These are phyloP conservation scores for Porites divaricata DNA, from an alignment of 92 coral and sea anemone genomes.

Conservation along the genomic window DNA sequence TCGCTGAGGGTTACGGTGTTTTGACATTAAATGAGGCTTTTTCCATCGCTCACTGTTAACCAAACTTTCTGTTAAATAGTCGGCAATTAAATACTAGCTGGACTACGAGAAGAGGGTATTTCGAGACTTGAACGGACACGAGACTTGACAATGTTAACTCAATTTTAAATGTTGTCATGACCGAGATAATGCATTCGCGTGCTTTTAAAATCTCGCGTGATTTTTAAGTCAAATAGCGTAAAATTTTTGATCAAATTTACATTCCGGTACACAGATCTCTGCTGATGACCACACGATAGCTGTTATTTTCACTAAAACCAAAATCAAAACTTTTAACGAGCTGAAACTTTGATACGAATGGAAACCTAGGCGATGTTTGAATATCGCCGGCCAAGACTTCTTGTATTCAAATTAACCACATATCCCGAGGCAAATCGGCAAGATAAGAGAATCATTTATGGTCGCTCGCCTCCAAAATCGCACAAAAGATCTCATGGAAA, in stretches of 20 bases:
- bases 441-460: slow-evolving; percentile 61
- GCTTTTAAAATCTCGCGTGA: slow-evolving; percentile 28
- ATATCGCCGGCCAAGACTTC: slow-evolving; percentile 53
- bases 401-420: slow-evolving; percentile 78
- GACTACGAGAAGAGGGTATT: slow-evolving; percentile 42
- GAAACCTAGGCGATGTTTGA: slow-evolving; percentile 29
- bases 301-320: slow-evolving; percentile 14
- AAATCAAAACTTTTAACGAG: slow-evolving; percentile 12
- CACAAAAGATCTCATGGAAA: slow-evolving; percentile 62
- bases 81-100: slow-evolving; percentile 66
- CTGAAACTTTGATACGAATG: slow-evolving; percentile 32
- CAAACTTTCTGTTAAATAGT: slow-evolving; percentile 66
- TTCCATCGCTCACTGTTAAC: slow-evolving; percentile 79
- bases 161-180: slow-evolving; percentile 45
- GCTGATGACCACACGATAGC: slow-evolving; percentile 10
- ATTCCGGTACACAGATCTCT: slow-evolving; percentile 71
- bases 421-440: slow-evolving; percentile 88
- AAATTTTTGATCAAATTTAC: slow-evolving; percentile 51
- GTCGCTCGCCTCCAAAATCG: slow-evolving; percentile 65
- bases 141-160: slow-evolving; percentile 40
- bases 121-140: slow-evolving; percentile 22
- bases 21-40: slow-evolving; percentile 87
- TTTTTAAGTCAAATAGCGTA: slow-evolving; percentile 21
- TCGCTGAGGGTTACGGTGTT: slow-evolving; percentile 70
- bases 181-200: slow-evolving; percentile 15